Conservation (phyloP, 2,113 vertebrate species). For the Phaethornis superciliosus region DNA sequence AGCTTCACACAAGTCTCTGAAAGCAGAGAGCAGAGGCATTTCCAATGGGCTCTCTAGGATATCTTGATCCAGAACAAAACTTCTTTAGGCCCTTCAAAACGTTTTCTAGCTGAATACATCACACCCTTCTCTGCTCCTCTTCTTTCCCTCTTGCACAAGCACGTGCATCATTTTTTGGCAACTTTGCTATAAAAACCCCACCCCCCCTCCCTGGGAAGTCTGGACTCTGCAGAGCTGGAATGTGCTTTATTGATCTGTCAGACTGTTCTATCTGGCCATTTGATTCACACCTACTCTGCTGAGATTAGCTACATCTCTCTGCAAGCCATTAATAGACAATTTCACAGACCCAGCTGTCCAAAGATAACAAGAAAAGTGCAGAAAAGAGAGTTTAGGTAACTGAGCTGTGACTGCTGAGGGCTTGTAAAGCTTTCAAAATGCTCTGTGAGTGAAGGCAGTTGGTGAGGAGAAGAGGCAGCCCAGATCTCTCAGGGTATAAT, state of each 20-base stretch:
- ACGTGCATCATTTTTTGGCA: background rate
- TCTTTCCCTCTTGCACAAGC: background rate
- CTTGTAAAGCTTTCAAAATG: slow-evolving; percentile 38
- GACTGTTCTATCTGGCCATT: background rate
- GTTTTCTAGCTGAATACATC: background rate
- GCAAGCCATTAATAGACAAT: slow-evolving; percentile 45
- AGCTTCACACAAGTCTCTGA: background rate
- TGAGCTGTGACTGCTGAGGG: background rate
- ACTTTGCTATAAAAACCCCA: background rate
- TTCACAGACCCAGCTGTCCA: slow-evolving; percentile 37
- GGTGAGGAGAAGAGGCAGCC: background rate
- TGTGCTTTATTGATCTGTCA: slow-evolving; percentile 29
- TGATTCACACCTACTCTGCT: background rate
- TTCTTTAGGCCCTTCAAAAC: background rate
- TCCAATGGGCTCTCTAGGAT: background rate
- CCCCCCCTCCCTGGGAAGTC: background rate
- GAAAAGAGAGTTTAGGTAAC: slow-evolving; percentile 30
- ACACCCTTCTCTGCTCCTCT: background rate
- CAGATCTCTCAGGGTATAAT: background rate
- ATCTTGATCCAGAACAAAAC: background rate
- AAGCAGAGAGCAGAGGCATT: background rate
- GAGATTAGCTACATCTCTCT: slow-evolving; percentile 2
- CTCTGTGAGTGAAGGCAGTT: background rate
- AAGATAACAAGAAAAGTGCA: slow-evolving; percentile 39
- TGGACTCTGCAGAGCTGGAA: background rate